Conservation (phyloP, 2,113 vertebrate species). For the Gallinago media region DNA sequence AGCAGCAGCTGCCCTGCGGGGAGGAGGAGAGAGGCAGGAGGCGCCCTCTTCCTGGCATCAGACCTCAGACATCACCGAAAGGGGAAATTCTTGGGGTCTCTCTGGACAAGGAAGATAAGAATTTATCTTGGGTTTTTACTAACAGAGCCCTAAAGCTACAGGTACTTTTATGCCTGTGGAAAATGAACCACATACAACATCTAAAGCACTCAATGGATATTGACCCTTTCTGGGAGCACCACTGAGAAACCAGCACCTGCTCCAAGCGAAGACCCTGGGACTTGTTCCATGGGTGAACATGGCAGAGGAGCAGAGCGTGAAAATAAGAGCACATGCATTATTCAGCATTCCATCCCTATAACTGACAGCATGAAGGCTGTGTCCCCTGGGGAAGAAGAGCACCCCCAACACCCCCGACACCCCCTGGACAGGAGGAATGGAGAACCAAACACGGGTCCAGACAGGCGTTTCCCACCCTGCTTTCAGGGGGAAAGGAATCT, state of each 20-base stretch:
- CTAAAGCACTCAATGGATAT: neutral
- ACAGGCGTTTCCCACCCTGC: neutral
- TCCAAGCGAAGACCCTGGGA: neutral
- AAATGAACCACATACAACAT: neutral
- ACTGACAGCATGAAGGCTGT: accelerated
- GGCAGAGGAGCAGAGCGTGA: neutral
- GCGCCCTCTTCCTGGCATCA: neutral
- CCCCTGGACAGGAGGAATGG: accelerated
- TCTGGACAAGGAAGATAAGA: neutral
- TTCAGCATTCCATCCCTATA: neutral
- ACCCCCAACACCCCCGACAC: accelerated
- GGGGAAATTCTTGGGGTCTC: neutral
- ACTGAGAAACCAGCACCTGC: neutral
- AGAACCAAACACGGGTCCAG: accelerated
- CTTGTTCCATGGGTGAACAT: accelerated
- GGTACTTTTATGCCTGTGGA: neutral
- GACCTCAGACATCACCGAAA: neutral
- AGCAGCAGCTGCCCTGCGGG: neutral
- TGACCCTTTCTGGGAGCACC: neutral
- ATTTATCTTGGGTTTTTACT: neutral
- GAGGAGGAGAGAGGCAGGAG: neutral
- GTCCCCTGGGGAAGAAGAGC: accelerated
- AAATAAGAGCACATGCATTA: neutral
- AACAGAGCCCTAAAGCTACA: neutral
- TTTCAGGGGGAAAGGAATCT: neutral